These are phyloP conservation scores for Mugil cephalus DNA, from an alignment of 2,113 vertebrate species.

Conservation along the genomic window DNA sequence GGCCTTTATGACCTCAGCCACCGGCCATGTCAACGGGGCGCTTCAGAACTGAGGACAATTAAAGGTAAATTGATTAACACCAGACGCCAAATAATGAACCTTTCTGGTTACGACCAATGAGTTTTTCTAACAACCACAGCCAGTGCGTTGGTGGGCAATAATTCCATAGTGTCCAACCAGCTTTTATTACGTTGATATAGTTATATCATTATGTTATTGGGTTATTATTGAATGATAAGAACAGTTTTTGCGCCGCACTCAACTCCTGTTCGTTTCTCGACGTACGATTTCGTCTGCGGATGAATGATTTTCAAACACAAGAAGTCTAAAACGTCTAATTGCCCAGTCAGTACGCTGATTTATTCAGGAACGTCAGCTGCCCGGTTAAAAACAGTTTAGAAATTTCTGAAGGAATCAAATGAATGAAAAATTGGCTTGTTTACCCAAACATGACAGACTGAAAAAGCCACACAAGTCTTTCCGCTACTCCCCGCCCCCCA, in stretches of 20 bases:
- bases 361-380: not conserved
- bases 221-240: no score
- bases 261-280: no score
- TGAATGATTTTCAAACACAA: not conserved
- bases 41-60: not conserved
- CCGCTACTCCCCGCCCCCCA: not conserved
- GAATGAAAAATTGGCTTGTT: constrained; percentile 9
- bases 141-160: not conserved
- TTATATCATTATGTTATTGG: not conserved
- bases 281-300: no score
- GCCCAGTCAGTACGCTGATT: no score
- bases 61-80: constrained; percentile 6
- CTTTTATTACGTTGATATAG: not conserved
- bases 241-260: no score
- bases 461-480: constrained; percentile 26
- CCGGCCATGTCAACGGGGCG: constrained; percentile 32
- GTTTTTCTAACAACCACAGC: not conserved
- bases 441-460: constrained; percentile 28
- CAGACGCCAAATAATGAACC: constrained; percentile 12
- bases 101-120: not conserved
- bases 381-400: not conserved
- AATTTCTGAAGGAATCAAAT: not conserved
- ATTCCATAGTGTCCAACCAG: no score
- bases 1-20: constrained; percentile 22
- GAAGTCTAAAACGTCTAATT: not conserved